A percentile compares a stretch with the other conserved stretches of the same genome.
These are phyloP conservation scores for Nezara viridula DNA, from an alignment of 2,888 invertebrate species.

Conservation along the genomic window DNA sequence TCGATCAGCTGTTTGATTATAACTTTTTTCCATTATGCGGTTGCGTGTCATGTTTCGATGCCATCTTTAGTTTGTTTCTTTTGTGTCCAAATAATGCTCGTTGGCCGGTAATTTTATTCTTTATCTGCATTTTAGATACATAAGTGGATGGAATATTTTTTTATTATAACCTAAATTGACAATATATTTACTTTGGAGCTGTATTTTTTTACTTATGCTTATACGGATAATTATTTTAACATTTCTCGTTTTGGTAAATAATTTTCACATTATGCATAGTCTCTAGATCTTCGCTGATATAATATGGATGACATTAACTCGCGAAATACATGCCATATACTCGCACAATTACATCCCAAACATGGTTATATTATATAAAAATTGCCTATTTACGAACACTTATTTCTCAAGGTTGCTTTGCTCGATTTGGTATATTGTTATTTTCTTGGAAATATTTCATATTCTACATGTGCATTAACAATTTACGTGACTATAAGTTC, in stretches of 20 bases:
- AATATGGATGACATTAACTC: not conserved
- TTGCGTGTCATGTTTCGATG: too few relatives aligned
- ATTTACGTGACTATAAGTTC: not conserved
- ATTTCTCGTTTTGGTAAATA: not conserved
- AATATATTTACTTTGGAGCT: not conserved
- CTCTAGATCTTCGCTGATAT: not conserved
- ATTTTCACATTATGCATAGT: not conserved
- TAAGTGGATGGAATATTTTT: too few relatives aligned
- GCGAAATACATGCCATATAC: too few relatives aligned
- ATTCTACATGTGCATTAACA: not conserved
- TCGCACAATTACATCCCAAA: not conserved
- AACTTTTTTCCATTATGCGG: too few relatives aligned
- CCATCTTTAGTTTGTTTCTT: too few relatives aligned
- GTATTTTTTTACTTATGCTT: not conserved
- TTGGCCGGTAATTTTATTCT: too few relatives aligned
- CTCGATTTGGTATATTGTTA: not conserved
- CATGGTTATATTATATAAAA: not conserved
- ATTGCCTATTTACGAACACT: not conserved
- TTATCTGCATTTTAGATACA: too few relatives aligned
- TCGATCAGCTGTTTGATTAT: too few relatives aligned
- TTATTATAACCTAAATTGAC: too few relatives aligned
- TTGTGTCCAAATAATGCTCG: too few relatives aligned
- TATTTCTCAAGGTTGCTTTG: not conserved
- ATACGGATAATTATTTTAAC: not conserved
- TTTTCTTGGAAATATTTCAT: not conserved